Base-by-base conservation (phyloP, 2,797 vertebrate species). In the Potorous gilbertii region DNA sequence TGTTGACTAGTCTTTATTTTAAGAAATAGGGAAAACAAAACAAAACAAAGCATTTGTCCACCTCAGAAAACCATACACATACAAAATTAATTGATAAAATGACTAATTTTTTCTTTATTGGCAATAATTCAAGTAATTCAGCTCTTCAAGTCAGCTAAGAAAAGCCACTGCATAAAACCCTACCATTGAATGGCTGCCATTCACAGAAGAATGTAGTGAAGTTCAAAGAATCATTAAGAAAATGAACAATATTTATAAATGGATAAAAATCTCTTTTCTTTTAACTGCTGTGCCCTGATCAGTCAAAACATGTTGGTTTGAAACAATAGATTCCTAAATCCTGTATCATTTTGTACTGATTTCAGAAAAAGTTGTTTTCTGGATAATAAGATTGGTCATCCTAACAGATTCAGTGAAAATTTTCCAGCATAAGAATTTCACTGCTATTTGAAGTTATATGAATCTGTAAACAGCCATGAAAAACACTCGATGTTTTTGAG, bases 401-500 rank as follows among this genome's bases (percentile, higher is more conserved):
- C 97, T 98, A 98, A 98, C 97, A 98, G 96, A 95, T 96, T 97
- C 92, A 94, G 93, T 97, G 97, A 94, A 94, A 97, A 96, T 98
- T 97, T 92, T 92, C 56, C 95, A 95, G 94, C 57, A 94, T 52
- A 93, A 94, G 54, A 5, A 81, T 97, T 97, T 98, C 94, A 95
- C 57, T 96, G 55, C 94, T 46, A 74, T 94, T 96, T 95, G 90
- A 96, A 95, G 89, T 96, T 97, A 93, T 95, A 59, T 96, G 95
- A 93, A 96, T 96, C 94, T 24, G 34, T 92, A 96, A 96, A 97
- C 96, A 97, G 97, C 97, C 96, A 97, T 95, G 97, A 98, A 96
- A 95, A 98, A 98, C 93, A 97, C 31, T 96, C 95, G 91, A 97
- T 98, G 97, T 98, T 98, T 98, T 98, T 97, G 97, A 98, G 98